phyloP scores from a whole-genome alignment of 2,113 vertebrate genomes.

The Isichthys henryi region DNA sequence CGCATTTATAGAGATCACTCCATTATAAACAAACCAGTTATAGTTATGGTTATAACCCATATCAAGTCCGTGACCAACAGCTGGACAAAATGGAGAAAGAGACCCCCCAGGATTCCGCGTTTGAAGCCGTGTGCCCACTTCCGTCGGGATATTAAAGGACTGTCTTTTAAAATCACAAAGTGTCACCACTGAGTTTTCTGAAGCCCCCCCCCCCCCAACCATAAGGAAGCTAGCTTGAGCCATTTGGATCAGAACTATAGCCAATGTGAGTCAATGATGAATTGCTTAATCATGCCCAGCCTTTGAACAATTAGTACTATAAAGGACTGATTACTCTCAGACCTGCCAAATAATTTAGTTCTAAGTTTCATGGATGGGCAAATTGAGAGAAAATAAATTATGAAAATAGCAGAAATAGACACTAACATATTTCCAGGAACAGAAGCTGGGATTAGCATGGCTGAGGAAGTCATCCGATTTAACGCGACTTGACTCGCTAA shows the following conservation, averaged over 20 bases:
- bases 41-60: not conserved
- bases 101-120: not conserved
- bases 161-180: not conserved
- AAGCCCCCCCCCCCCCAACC: not conserved
- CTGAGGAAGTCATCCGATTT: not conserved
- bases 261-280: not conserved
- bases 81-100: not conserved
- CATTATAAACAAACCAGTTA: not conserved
- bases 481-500: not conserved
- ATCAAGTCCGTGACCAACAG: not conserved
- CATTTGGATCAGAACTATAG: not conserved
- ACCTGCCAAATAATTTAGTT: not conserved
- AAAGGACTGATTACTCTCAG: not conserved
- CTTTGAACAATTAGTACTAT: not conserved
- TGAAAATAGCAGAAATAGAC: not conserved
- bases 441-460: not conserved
- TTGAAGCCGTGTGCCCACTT: not conserved
- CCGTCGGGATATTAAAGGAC: not conserved
- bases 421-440: not conserved
- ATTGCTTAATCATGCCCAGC: not conserved
- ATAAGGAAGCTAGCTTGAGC: not conserved
- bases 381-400: not conserved
- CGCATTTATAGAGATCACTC: not conserved
- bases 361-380: not conserved
- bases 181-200: not conserved